Evolutionary conservation across 92 coral and sea anemone genomes (phyloP).

Genomic region (Epizoanthus scotinus): DNA sequence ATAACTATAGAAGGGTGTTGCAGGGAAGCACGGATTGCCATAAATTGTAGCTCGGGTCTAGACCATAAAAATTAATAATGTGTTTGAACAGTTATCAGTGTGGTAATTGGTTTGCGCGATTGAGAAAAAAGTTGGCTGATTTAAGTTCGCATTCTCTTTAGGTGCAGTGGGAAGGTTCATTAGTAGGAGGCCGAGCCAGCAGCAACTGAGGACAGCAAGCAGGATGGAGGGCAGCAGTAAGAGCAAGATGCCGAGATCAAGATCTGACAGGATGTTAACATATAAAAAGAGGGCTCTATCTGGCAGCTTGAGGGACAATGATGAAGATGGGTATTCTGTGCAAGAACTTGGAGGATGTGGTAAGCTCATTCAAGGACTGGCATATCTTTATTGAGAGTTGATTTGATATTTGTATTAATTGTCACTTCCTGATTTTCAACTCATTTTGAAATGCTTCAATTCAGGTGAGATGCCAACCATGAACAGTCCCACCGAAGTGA

Average conservation of each 20-base stretch:
- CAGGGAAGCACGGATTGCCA: no score
- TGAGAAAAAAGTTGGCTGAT: no score
- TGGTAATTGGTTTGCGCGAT: no score
- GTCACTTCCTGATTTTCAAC: not conserved
- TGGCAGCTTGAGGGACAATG: conserved; percentile 48
- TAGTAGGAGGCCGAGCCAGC: conserved; percentile 85
- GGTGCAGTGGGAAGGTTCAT: conserved; percentile 80
- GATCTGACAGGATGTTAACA: conserved; percentile 68
- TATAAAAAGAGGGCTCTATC: conserved; percentile 47
- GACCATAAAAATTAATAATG: not conserved
- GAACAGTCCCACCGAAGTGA: conserved; percentile 86
- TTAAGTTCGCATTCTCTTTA: not conserved
- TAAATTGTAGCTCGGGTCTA: not conserved
- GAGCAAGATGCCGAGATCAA: conserved; percentile 79
- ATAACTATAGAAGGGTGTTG: no score
- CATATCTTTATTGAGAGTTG: no score
- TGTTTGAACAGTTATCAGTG: not conserved
- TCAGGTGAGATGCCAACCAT: conserved; percentile 37
- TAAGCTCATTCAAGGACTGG: conserved; percentile 14
- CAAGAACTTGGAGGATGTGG: conserved; percentile 68
- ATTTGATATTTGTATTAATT: no score
- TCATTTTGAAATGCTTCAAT: not conserved
- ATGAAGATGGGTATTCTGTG: conserved; percentile 82
- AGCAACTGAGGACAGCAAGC: conserved; percentile 56
- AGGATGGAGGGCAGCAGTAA: conserved; percentile 47